phyloP scores from a whole-genome alignment of 2,888 invertebrate species.

The Cylindroiulus punctatus region DNA sequence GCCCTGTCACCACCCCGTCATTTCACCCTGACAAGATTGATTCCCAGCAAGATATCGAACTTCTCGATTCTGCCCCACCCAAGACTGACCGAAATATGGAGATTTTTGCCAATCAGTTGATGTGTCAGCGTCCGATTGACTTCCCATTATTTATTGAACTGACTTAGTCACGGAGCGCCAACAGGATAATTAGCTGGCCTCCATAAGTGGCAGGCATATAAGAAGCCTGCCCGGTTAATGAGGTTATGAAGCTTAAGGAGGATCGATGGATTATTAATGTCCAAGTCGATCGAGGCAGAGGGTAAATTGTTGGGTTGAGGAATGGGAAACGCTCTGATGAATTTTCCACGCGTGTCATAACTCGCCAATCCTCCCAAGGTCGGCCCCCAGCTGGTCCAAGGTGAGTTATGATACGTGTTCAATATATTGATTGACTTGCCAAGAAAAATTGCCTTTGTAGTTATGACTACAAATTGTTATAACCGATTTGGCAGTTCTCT shows the following conservation, averaged over 20 bases:
- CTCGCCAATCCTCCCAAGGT: background rate
- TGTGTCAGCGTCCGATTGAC: background rate
- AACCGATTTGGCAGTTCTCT: background rate
- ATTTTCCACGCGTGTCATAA: conserved; percentile 1
- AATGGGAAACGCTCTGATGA: background rate
- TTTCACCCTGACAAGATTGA: conserved; percentile 3
- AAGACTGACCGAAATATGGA: background rate
- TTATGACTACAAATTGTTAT: background rate
- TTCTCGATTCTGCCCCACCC: too few relatives aligned
- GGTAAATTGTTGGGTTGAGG: background rate
- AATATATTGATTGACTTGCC: background rate
- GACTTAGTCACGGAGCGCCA: background rate
- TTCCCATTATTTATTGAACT: background rate
- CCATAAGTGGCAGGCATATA: background rate
- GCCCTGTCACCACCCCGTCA: background rate
- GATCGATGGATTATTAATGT: background rate
- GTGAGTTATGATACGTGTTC: conserved; percentile 36
- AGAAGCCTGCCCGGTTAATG: background rate
- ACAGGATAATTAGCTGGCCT: background rate
- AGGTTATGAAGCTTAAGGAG: conserved; percentile 11
- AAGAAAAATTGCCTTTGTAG: background rate
- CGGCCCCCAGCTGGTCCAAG: background rate
- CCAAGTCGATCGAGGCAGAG: background rate
- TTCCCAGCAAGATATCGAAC: background rate
- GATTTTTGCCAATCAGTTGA: background rate